Percentiles rank a stretch among this genome's conserved stretches.
phyloP scores from a whole-genome alignment of 2,113 vertebrate genomes.

The Dicaeum eximium region DNA sequence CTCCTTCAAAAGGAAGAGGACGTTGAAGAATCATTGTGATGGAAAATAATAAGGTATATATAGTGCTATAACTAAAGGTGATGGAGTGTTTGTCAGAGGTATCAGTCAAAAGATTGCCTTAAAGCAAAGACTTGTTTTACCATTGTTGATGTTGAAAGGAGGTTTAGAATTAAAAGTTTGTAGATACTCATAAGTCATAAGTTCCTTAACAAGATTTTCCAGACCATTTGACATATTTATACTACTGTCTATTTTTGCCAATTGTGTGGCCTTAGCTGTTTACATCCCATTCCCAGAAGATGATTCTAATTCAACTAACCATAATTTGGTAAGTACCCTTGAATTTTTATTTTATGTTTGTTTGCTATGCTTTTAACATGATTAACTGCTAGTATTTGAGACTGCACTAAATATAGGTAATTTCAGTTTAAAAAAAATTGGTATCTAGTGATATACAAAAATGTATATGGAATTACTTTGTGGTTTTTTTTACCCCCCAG shows the following conservation, averaged over 20 bases:
- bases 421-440: not conserved
- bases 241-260: conserved; percentile 99
- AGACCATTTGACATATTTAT: conserved; percentile 99
- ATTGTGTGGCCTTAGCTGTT: conserved; percentile 99
- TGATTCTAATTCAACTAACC: conserved; percentile 99
- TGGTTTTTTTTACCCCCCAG: accelerated
- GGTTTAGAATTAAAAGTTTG: not conserved
- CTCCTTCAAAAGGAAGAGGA: not conserved
- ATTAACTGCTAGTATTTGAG: not conserved
- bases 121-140: not conserved
- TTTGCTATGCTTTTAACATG: not conserved
- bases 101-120: not conserved
- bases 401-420: not conserved
- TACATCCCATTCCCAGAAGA: conserved; percentile 98
- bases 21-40: not conserved
- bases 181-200: not conserved
- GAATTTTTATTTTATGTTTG: not conserved
- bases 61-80: not conserved
- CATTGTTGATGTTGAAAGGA: not conserved
- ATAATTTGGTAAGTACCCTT: conserved; percentile 93
- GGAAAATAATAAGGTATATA: not conserved
- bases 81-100: not conserved
- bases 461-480: not conserved
- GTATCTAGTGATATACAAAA: not conserved
- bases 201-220: conserved; percentile 82